phyloP scores from a whole-genome alignment of 2,113 vertebrate genomes.

The Athene cunicularia region DNA sequence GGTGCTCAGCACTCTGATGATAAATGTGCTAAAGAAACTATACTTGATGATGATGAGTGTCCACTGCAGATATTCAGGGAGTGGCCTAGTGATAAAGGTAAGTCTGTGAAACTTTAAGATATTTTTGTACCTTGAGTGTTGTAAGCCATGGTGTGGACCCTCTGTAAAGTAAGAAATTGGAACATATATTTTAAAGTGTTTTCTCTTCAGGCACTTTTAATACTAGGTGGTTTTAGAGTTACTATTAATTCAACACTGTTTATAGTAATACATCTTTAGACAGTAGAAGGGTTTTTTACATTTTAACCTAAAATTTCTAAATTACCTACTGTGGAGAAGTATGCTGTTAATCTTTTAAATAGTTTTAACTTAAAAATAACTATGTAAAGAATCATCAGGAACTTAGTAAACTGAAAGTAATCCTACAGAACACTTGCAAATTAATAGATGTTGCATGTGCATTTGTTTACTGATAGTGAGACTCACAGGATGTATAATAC shows the following conservation, averaged over 20 bases:
- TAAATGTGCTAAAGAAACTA: slow-evolving; percentile 87
- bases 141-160: neutral
- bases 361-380: neutral
- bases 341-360: neutral
- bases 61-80: slow-evolving; percentile 97
- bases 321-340: neutral
- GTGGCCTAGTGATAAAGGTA: slow-evolving; percentile 96
- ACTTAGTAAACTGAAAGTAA: neutral
- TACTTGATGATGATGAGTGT: slow-evolving; percentile 93
- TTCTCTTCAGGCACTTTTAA: neutral
- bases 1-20: slow-evolving; percentile 91
- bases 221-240: neutral
- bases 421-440: neutral
- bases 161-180: neutral
- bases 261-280: neutral
- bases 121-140: neutral
- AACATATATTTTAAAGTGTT: neutral
- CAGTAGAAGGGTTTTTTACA: neutral
- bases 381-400: neutral
- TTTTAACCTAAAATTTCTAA: neutral
- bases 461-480: neutral
- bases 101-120: neutral
- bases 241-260: neutral
- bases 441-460: neutral
- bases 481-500: neutral